Base-by-base conservation (phyloP, 2,113 vertebrate species). In the Odontophorus gujanensis region DNA sequence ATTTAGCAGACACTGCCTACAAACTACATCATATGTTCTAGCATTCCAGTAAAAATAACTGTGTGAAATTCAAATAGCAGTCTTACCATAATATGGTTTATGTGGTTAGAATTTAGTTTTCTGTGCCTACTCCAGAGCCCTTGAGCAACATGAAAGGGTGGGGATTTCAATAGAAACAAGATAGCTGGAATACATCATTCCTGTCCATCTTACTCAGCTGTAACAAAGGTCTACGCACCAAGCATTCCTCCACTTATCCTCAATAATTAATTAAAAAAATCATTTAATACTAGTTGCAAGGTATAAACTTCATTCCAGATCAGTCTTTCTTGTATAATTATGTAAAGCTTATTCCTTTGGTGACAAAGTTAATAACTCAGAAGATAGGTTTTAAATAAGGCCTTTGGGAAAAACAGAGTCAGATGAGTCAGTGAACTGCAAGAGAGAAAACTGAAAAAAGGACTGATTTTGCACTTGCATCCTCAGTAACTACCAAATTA, bases 301-400 rank as follows among this genome's bases (percentile, higher is more conserved):
- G 34, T 71, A 73, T 66, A 87, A 86, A 73, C 42, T 24, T 87
- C 50, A 45, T 14, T 87, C 43, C 57, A 73, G 58, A 53, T 50
- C 61, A 87, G 48, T 57, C 66, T 67, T 57, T 85, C 40, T 53
- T 74, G n/a, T 62, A 61, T 78, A 87, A 87, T 93, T 92, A 85
- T 18, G 65, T 51, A 76, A 89, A 92, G 30, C 42, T 84, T 92
- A 81, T 40, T 84, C 89, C 68, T 38, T 25, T 47, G 13, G 50
- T 81, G 48, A 93, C 90, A 86, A 89, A 85, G 40, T 83, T 95
- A 92, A 85, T 78, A 94, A 91, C 11, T n/a, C 65, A 61, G 42
- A 90, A 94, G 79, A 90, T 5, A 55, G 59, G 10, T 84, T 91
- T 93, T 89, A 72, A 82, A 89, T 24, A 74, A 25, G 13, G 16